phyloP scores from a whole-genome alignment of 2,113 vertebrate species.

The Takifugu bimaculatus region DNA sequence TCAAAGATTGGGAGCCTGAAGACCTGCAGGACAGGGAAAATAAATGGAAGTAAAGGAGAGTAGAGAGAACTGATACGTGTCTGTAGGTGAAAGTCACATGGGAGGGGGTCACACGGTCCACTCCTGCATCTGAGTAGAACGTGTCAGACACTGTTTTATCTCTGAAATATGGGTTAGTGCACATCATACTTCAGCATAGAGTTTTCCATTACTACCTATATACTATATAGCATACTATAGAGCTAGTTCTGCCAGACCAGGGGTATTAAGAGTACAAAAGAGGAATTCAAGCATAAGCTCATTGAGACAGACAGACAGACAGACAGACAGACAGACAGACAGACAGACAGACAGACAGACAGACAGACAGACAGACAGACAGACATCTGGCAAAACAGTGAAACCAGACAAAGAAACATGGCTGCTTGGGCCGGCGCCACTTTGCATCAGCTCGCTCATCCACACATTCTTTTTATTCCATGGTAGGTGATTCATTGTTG shows the following conservation, averaged over 20 bases:
- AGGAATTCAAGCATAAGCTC: too few species aligned
- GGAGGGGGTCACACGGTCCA: constrained; percentile 45
- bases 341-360: too few species aligned
- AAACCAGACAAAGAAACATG: constrained; percentile 21
- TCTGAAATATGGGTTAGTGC: constrained; percentile 1
- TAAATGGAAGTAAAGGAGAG: neutral
- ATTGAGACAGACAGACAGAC: constrained; percentile 1
- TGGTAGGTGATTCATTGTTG: constrained; percentile 20
- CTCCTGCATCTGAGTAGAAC: constrained; percentile 4
- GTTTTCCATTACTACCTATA: too few species aligned
- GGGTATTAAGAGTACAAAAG: too few species aligned
- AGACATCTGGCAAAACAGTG: constrained; percentile 18
- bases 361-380: too few species aligned
- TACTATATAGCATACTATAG: too few species aligned
- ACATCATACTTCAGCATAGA: too few species aligned
- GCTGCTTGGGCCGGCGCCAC: constrained; percentile 15
- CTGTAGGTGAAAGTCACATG: constrained; percentile 37
- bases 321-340: too few species aligned
- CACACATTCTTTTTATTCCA: constrained; percentile 25
- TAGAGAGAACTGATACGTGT: constrained; percentile 20
- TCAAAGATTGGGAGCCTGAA: neutral
- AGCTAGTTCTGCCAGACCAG: too few species aligned
- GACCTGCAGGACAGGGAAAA: neutral
- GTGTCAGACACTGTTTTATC: constrained; percentile 6
- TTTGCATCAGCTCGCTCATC: constrained; percentile 24